Percentiles rank a stretch among this genome's conserved stretches.
Conservation (phyloP, 2,797 vertebrate species). For the Onychomys leucogaster region DNA sequence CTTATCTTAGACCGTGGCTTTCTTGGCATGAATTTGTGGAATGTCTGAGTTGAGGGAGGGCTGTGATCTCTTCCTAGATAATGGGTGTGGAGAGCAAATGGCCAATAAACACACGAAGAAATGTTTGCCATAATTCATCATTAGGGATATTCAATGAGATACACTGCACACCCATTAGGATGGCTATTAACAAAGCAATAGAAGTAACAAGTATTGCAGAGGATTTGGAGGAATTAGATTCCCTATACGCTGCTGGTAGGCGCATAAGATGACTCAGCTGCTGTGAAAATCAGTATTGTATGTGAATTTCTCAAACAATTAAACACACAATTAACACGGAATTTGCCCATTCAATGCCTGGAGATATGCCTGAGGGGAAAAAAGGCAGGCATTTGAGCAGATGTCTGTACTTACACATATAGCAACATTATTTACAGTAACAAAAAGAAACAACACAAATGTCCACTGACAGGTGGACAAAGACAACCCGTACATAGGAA, state of each 20-base stretch:
- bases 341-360: neutral
- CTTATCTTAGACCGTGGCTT: neutral
- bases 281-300: neutral
- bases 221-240: neutral
- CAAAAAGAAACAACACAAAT: neutral
- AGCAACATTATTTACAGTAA: neutral
- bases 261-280: neutral
- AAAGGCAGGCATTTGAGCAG: neutral
- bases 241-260: neutral
- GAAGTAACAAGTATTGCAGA: neutral
- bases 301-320: neutral
- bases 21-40: neutral
- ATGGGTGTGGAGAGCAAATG: neutral
- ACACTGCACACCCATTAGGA: neutral
- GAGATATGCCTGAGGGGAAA: neutral
- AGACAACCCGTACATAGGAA: neutral
- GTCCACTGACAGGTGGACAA: neutral
- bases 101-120: neutral
- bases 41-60: neutral
- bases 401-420: neutral
- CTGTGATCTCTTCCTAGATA: neutral
- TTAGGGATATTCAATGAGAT: constrained; percentile 25
- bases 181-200: neutral
- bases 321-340: neutral
- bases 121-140: neutral